phyloP scores from a whole-genome alignment of 2,113 vertebrate genomes.

The Irena cyanogastra region DNA sequence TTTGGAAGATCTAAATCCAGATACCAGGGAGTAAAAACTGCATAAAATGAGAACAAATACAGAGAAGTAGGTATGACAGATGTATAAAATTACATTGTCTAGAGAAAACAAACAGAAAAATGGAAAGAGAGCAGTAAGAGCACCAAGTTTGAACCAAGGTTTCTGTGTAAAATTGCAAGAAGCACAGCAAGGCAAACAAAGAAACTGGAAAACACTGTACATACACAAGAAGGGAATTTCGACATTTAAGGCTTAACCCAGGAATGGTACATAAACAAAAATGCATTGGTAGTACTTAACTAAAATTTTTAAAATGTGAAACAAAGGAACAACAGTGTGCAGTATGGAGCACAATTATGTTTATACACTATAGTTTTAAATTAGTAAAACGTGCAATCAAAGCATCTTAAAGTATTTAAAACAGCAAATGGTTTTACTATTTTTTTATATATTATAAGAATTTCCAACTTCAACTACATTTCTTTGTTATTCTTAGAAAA shows the following conservation, averaged over 20 bases:
- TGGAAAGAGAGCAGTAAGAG: background rate
- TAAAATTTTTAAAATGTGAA: background rate
- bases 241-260: background rate
- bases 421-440: background rate
- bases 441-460: slow-evolving; percentile 5
- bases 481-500: background rate
- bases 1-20: background rate
- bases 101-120: background rate
- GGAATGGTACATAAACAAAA: background rate
- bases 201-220: background rate
- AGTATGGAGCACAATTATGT: background rate
- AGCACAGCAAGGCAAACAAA: background rate
- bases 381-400: background rate
- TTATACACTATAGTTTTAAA: background rate
- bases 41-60: background rate
- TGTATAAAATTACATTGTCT: background rate
- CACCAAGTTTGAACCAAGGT: background rate
- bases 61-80: background rate
- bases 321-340: background rate
- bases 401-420: background rate
- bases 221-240: background rate
- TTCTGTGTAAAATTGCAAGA: background rate
- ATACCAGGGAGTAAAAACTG: background rate
- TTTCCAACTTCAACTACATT: background rate
- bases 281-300: background rate